These are phyloP conservation scores for Sphaerophoria rueppellii DNA, from an alignment of 2,888 invertebrate genomes.

Conservation along the genomic window DNA sequence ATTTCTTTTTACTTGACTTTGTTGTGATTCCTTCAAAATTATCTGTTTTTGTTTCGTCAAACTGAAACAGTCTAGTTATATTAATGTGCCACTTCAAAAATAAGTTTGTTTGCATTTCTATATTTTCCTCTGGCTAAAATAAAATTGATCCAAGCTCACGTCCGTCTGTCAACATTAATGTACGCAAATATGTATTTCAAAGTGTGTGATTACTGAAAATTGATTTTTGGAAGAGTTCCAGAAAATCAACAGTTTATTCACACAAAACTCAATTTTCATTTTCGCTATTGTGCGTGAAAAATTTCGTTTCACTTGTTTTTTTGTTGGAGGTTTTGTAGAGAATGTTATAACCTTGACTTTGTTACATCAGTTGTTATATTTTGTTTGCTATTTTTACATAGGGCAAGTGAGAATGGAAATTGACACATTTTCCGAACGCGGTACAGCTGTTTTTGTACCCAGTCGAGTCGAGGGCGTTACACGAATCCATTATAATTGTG, in stretches of 20 bases:
- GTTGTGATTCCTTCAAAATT: constrained; percentile 14
- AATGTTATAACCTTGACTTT: constrained; percentile 13
- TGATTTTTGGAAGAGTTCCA: constrained; percentile 25
- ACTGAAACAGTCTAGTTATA: neutral
- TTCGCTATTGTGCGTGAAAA: constrained; percentile 20
- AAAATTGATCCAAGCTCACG: constrained; percentile 13
- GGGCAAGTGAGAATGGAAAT: constrained; percentile 27
- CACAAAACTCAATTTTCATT: constrained; percentile 7
- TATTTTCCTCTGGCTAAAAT: neutral
- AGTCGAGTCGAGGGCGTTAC: neutral
- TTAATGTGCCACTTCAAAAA: neutral
- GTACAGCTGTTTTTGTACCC: neutral
- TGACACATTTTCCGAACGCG: constrained; percentile 26
- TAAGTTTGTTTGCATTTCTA: neutral
- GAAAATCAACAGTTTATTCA: constrained; percentile 32
- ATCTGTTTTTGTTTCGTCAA: constrained; percentile 1
- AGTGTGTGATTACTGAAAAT: constrained; percentile 30
- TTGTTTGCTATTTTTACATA: neutral
- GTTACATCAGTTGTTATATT: constrained; percentile 2
- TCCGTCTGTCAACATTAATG: neutral
- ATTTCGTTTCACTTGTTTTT: neutral
- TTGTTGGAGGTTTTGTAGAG: neutral
- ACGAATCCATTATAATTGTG: constrained; percentile 23
- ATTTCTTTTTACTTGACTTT: neutral
- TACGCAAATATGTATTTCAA: neutral